phyloP scores from a whole-genome alignment of 2,113 vertebrate species.

The Conger conger region DNA sequence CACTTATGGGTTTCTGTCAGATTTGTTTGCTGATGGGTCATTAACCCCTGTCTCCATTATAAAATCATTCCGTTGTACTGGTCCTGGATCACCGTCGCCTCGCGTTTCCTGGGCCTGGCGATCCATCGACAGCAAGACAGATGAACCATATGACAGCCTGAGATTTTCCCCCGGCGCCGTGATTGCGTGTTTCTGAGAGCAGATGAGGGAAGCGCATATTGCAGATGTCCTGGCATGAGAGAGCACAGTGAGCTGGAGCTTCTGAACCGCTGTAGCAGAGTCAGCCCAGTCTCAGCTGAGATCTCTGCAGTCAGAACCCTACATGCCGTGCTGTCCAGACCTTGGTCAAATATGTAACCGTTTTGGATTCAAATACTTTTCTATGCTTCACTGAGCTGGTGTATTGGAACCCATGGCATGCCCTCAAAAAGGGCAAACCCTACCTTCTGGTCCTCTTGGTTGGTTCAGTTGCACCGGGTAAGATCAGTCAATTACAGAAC shows the following conservation, averaged over 20 bases:
- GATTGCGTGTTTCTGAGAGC: background rate
- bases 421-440: too few species aligned
- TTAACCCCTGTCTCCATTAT: constrained; percentile 5
- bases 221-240: background rate
- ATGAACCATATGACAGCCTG: background rate
- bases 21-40: background rate
- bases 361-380: too few species aligned
- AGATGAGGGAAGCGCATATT: background rate
- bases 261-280: background rate
- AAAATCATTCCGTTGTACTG: background rate
- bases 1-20: background rate
- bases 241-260: background rate
- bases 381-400: too few species aligned
- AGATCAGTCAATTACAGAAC: too few species aligned
- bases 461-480: too few species aligned
- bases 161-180: background rate
- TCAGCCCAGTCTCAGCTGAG: background rate
- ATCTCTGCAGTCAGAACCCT: background rate
- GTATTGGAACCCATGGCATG: too few species aligned
- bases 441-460: too few species aligned
- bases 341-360: too few species aligned
- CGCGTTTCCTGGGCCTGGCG: background rate
- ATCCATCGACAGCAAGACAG: background rate
- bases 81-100: background rate
- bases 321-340: background rate